These are phyloP conservation scores for Apeira syringaria DNA, from an alignment of 2,888 invertebrate genomes.

Conservation along the genomic window DNA sequence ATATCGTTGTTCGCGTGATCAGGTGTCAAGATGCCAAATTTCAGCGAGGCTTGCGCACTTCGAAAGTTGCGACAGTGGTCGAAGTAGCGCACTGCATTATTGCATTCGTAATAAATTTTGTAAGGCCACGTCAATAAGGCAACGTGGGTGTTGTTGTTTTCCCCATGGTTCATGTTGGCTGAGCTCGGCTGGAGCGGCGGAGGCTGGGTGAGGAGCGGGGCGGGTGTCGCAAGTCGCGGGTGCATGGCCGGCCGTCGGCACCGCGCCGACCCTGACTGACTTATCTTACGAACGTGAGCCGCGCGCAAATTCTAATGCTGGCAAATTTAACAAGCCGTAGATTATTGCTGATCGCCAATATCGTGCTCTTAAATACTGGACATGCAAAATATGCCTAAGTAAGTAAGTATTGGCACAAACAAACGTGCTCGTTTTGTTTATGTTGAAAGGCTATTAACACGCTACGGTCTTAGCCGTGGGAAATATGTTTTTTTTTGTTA, in stretches of 20 bases:
- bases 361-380: neutral
- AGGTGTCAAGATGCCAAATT: slow-evolving; percentile 11
- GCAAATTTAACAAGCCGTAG: slow-evolving; percentile 68
- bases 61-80: slow-evolving; percentile 41
- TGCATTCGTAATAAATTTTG: slow-evolving; percentile 47
- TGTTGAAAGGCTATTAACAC: too few species aligned
- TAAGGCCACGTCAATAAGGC: slow-evolving; percentile 48
- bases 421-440: too few species aligned
- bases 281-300: slow-evolving; percentile 80
- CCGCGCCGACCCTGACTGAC: slow-evolving; percentile 82
- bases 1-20: neutral
- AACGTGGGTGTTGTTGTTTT: slow-evolving; percentile 59
- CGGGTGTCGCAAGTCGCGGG: slow-evolving; percentile 70
- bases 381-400: too few species aligned
- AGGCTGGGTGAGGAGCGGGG: slow-evolving; percentile 36
- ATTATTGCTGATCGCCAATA: slow-evolving; percentile 47
- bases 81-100: slow-evolving; percentile 50
- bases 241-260: slow-evolving; percentile 82
- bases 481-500: too few species aligned
- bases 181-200: slow-evolving; percentile 38
- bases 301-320: slow-evolving; percentile 80
- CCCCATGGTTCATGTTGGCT: slow-evolving; percentile 53
- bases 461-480: too few species aligned
- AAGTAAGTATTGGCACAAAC: too few species aligned
- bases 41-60: slow-evolving; percentile 16